A percentile compares a stretch with the other conserved stretches of the same genome.
phyloP scores from a whole-genome alignment of 1,140 invertebrate species.

The Aphelinus atriplicis region DNA sequence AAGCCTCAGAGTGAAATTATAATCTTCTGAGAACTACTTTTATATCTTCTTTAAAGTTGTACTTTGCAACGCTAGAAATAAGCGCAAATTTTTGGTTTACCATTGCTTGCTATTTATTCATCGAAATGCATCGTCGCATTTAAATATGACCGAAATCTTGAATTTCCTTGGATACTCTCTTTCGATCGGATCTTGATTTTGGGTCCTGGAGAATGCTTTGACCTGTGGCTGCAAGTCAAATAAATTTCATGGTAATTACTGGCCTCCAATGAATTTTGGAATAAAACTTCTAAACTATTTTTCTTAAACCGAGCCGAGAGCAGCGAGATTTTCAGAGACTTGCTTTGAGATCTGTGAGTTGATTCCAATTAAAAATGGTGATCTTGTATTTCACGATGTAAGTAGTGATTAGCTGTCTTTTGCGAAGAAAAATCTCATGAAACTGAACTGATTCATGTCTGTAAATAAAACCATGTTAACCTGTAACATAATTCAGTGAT shows the following conservation, averaged over 20 bases:
- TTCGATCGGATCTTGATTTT: slow-evolving; percentile 18
- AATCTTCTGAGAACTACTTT: slow-evolving; percentile 5
- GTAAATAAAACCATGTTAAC: slow-evolving; percentile 25
- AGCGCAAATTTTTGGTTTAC: not conserved
- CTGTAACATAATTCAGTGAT: slow-evolving; percentile 14
- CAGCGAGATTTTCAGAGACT: slow-evolving; percentile 27
- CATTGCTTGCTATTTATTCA: slow-evolving; percentile 9
- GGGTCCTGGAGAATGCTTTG: slow-evolving; percentile 19
- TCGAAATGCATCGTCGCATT: slow-evolving; percentile 29
- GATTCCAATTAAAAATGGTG: slow-evolving; percentile 7
- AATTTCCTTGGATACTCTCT: slow-evolving; percentile 4
- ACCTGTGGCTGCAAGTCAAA: slow-evolving; percentile 4
- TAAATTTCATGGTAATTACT: not conserved
- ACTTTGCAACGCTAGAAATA: not conserved
- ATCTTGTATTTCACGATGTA: slow-evolving; percentile 8
- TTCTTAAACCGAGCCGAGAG: slow-evolving; percentile 19
- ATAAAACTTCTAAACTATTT: slow-evolving; percentile 4
- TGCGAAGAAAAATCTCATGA: slow-evolving; percentile 1
- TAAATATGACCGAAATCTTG: slow-evolving; percentile 15
- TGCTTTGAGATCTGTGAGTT: slow-evolving; percentile 6
- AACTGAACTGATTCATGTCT: slow-evolving; percentile 19
- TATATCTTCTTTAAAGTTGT: slow-evolving; percentile 4
- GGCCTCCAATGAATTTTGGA: not conserved
- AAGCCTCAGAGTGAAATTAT: slow-evolving; percentile 17
- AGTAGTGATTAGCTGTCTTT: slow-evolving; percentile 3